Conservation (phyloP, 2,797 vertebrate genomes). For the Tympanoctomys barrerae region DNA sequence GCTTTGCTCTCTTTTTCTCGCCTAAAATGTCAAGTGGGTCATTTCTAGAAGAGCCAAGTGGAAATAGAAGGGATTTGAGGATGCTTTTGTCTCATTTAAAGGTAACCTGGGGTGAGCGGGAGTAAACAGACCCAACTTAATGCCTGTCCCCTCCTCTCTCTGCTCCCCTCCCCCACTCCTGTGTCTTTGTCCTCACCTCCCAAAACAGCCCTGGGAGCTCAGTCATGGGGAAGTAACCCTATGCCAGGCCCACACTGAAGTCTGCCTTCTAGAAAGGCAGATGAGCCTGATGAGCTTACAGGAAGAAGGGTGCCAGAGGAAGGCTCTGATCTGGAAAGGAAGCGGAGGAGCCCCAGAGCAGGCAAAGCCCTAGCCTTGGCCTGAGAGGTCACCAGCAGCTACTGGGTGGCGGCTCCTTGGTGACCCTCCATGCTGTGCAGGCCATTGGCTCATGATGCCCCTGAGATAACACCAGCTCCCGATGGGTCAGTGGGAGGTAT, state of each 20-base stretch:
- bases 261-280: constrained; percentile 39
- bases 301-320: constrained; percentile 50
- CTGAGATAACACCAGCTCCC: neutral
- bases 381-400: neutral
- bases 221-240: accelerated
- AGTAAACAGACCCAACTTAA: constrained; percentile 82
- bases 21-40: constrained; percentile 87
- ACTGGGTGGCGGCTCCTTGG: neutral
- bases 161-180: neutral
- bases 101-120: constrained; percentile 74
- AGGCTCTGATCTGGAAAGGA: constrained; percentile 18
- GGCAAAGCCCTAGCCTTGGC: neutral
- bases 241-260: neutral
- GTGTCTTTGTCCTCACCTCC: constrained; percentile 39
- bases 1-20: constrained; percentile 49
- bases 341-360: neutral
- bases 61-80: constrained; percentile 85
- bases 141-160: constrained; percentile 61
- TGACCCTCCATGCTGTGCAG: neutral
- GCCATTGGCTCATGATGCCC: neutral
- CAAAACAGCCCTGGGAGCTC: constrained; percentile 35
- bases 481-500: neutral
- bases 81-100: constrained; percentile 85
- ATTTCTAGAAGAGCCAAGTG: constrained; percentile 85
- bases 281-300: constrained; percentile 63